A percentile compares a stretch with the other conserved stretches of the same genome.
Evolutionary conservation across 1,140 invertebrate genomes (phyloP).

Genomic region (Tetragonula clypearis): DNA sequence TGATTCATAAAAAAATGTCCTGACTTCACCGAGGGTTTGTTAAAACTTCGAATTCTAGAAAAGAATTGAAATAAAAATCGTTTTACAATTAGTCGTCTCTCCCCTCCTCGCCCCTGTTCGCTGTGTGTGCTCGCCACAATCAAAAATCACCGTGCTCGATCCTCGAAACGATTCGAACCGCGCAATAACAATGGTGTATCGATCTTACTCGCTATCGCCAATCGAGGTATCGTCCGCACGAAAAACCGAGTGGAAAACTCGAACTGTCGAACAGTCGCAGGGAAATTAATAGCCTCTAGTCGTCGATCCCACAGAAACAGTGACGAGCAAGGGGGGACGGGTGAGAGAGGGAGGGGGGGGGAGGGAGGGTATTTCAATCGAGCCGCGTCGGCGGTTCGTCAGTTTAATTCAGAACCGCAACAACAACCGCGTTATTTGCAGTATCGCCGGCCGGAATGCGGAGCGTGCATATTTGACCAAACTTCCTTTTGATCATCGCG

Average conservation of each 20-base stretch:
- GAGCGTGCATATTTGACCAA: constrained; percentile 13
- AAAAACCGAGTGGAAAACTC: background rate
- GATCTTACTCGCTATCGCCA: no score
- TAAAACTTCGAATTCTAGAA: no score
- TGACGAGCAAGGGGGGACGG: background rate
- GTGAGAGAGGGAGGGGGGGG: no score
- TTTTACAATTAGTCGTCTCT: no score
- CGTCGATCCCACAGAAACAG: background rate
- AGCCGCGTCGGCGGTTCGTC: background rate
- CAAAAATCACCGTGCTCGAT: background rate
- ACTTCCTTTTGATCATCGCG: background rate
- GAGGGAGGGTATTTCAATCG: background rate
- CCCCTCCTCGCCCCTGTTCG: no score
- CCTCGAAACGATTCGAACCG: background rate
- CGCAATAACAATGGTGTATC: background rate
- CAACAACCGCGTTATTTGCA: constrained; percentile 24
- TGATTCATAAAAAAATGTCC: no score
- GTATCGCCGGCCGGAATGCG: background rate
- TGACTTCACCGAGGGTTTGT: no score
- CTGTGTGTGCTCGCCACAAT: no score
- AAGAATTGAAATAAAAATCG: no score
- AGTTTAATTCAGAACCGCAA: constrained; percentile 5
- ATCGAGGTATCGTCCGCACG: no score
- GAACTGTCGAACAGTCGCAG: background rate
- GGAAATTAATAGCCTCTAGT: constrained; percentile 8